Evolutionary conservation across 2,888 invertebrate species (phyloP), one percentile per base, ranked within the genome.

Genomic region (Cheilosia vernalis): DNA sequence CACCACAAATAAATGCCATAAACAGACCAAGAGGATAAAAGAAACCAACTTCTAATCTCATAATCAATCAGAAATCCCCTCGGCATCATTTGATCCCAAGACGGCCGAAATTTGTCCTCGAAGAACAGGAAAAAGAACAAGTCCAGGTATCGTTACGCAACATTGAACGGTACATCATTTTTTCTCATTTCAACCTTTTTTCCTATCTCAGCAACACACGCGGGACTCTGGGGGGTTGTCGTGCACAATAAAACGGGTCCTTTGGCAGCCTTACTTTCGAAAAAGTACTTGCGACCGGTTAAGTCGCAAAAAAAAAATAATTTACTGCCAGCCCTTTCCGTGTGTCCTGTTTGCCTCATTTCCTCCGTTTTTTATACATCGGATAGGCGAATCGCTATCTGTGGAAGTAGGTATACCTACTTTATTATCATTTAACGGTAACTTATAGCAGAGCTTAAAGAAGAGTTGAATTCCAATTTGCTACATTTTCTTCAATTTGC

Each of bases 11-110:
- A 53, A 63, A 63, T 24, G 78, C 58, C 64, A 49, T 64, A 79
- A 64, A 79, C 66, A 10, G 27, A 66, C 37, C 49, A 9, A 42
- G 3, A 51, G 27, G 7, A 40, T 40, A 37, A 49, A 76, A 17
- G 33, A 47, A 47, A 53, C 53, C 42, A 21, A 42, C 21, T 33
- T 37, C 40, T 60, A 70, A 70, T 70, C 76, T 77, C 47, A 70
- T 82, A 82, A 82, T 82, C 82, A 82, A 82, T 82, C 82, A 82
- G 72, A 53, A 82, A 47, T 77, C 72, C 77, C 77, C 1, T 55
- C n/a, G 77, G 77, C 66, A 37, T 55, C 37, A 30, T 60, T 63
- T 37, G 51, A n/a, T 1, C 40, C 15, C 55, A 70, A 58, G 40
- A 27, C 56, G 49, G 15, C 24, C 63, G 9, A 64, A 42, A 47